A percentile compares a stretch with the other conserved stretches of the same genome.
These are phyloP conservation scores for Rattus rattus DNA, from an alignment of 2,113 vertebrate genomes.

Conservation along the genomic window DNA sequence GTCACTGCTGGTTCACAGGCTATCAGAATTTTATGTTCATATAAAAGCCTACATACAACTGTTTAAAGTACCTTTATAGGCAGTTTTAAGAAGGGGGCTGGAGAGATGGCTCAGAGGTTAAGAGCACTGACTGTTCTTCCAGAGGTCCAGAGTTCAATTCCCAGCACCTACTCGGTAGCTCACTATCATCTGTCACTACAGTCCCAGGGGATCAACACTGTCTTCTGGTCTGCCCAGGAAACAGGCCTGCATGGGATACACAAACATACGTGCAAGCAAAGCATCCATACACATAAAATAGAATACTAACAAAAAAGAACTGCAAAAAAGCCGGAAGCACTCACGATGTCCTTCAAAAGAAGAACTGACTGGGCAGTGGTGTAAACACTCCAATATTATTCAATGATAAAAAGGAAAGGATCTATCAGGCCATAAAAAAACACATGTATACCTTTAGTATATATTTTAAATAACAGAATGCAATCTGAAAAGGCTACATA, in stretches of 20 bases:
- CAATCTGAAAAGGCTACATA: background rate
- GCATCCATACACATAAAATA: background rate
- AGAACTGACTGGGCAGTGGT: background rate
- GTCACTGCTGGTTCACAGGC: background rate
- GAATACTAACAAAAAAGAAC: background rate
- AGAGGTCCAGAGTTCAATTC: background rate
- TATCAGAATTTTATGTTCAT: background rate
- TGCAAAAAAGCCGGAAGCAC: background rate
- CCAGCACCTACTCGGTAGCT: background rate
- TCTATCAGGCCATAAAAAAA: constrained; percentile 4
- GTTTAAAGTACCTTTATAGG: background rate
- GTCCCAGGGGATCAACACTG: background rate
- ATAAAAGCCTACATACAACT: background rate
- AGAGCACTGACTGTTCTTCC: background rate
- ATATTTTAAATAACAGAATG: background rate
- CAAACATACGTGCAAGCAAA: background rate
- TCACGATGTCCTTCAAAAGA: background rate
- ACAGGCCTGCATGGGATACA: background rate
- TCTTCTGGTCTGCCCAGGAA: background rate
- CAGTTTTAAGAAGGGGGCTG: background rate
- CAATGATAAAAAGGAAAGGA: background rate
- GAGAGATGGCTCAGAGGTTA: background rate
- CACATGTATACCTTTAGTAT: background rate
- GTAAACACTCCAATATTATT: background rate
- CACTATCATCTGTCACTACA: background rate